A percentile compares a stretch with the other conserved stretches of the same genome.
Conservation (phyloP, 1,140 invertebrate genomes). For the Trichonephila clavata region DNA sequence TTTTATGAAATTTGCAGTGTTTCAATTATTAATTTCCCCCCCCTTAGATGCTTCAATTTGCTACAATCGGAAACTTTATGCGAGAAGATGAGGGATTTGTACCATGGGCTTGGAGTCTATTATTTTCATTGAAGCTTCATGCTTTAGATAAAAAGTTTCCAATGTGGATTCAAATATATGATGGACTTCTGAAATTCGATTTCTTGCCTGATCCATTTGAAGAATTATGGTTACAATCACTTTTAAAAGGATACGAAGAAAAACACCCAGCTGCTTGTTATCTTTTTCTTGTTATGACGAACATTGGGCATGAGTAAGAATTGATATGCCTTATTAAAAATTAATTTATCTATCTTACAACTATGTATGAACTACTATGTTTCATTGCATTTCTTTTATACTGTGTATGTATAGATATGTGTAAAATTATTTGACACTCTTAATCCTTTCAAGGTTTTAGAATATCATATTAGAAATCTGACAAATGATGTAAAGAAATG, state of each 20-base stretch:
- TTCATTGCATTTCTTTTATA: no score
- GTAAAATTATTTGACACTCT: no score
- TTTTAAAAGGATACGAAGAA: constrained; percentile 49
- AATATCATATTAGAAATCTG: no score
- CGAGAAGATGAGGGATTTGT: constrained; percentile 57
- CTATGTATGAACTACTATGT: no score
- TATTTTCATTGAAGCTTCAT: constrained; percentile 72
- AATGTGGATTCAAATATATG: constrained; percentile 62
- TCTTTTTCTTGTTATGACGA: constrained; percentile 64
- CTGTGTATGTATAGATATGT: no score
- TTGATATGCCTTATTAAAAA: neutral
- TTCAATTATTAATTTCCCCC: neutral
- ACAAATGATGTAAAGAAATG: no score
- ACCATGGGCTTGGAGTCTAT: constrained; percentile 54
- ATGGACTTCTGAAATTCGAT: constrained; percentile 41
- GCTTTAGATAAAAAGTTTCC: constrained; percentile 51
- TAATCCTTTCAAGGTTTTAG: no score
- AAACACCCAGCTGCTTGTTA: constrained; percentile 70
- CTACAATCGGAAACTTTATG: neutral
- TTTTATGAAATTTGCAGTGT: no score
- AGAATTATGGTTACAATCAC: neutral
- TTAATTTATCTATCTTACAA: neutral
- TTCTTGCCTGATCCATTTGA: constrained; percentile 44
- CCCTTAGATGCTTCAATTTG: constrained; percentile 60
- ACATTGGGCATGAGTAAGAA: constrained; percentile 53